Conservation (phyloP, 1,140 invertebrate species). For the Dreissena rostriformis region DNA sequence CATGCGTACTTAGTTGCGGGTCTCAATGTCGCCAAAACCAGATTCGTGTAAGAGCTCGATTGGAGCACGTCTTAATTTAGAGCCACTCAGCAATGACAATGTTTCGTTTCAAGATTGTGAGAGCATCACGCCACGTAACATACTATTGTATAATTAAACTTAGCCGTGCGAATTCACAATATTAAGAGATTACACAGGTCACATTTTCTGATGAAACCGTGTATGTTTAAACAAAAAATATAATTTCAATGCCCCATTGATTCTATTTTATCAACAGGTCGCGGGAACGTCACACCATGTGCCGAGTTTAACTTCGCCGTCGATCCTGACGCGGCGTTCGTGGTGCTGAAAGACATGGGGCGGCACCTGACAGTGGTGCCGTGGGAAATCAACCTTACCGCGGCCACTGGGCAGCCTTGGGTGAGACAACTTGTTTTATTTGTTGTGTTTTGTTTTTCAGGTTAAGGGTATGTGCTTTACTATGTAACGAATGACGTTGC, state of each 20-base stretch:
- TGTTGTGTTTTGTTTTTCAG: too few relatives aligned
- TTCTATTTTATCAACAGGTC: slow-evolving; percentile 79
- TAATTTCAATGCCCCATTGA: neutral
- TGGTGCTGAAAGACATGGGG: slow-evolving; percentile 91
- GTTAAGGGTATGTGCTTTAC: too few relatives aligned
- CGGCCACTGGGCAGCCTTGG: slow-evolving; percentile 59
- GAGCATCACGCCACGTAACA: too few relatives aligned
- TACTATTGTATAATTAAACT: too few relatives aligned
- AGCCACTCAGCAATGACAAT: too few relatives aligned
- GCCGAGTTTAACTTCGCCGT: slow-evolving; percentile 91
- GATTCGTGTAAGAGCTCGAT: too few relatives aligned
- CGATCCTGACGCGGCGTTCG: slow-evolving; percentile 90
- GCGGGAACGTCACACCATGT: slow-evolving; percentile 86
- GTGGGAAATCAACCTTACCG: slow-evolving; percentile 68
- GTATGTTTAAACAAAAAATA: neutral
- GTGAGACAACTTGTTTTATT: slow-evolving; percentile 56
- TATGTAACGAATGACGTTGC: too few relatives aligned
- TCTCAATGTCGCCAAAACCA: too few relatives aligned
- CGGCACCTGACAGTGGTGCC: slow-evolving; percentile 67
- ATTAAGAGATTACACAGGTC: neutral
- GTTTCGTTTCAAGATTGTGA: too few relatives aligned
- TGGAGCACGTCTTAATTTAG: too few relatives aligned
- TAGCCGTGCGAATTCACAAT: neutral
- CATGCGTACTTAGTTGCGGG: too few relatives aligned
- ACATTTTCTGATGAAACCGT: neutral